Percentiles rank a stretch among this genome's conserved stretches.
phyloP scores from a whole-genome alignment of 2,888 invertebrate species.

The Litoditis marina region DNA sequence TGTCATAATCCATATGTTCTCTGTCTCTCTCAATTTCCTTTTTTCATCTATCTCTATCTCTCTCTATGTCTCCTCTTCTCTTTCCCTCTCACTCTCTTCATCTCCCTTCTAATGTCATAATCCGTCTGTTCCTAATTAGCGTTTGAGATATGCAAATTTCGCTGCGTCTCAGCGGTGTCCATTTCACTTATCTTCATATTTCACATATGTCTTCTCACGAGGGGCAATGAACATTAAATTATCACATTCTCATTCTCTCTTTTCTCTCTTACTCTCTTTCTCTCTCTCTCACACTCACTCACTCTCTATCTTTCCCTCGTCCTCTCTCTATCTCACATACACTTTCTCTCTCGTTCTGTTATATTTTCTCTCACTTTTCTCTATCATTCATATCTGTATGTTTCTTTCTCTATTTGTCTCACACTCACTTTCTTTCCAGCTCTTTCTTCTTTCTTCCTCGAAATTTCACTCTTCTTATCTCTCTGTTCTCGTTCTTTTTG shows the following conservation, averaged over 20 bases:
- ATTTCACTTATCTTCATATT: no score
- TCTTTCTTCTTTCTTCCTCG: not conserved
- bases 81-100: no score
- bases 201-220: not conserved
- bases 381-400: not conserved
- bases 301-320: not conserved
- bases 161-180: no score
- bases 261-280: not conserved
- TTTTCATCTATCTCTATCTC: not conserved
- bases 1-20: not conserved
- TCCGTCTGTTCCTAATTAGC: no score
- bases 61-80: not conserved
- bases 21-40: not conserved
- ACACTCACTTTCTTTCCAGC: not conserved
- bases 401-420: no score
- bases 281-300: not conserved
- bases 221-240: not conserved
- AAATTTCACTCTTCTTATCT: not conserved
- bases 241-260: no score
- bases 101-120: no score
- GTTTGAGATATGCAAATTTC: no score
- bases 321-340: not conserved
- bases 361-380: not conserved
- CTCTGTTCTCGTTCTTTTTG: not conserved
- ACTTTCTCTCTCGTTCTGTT: not conserved